These are phyloP conservation scores for Eledone cirrhosa DNA, from an alignment of 2,888 invertebrate species.

Conservation along the genomic window DNA sequence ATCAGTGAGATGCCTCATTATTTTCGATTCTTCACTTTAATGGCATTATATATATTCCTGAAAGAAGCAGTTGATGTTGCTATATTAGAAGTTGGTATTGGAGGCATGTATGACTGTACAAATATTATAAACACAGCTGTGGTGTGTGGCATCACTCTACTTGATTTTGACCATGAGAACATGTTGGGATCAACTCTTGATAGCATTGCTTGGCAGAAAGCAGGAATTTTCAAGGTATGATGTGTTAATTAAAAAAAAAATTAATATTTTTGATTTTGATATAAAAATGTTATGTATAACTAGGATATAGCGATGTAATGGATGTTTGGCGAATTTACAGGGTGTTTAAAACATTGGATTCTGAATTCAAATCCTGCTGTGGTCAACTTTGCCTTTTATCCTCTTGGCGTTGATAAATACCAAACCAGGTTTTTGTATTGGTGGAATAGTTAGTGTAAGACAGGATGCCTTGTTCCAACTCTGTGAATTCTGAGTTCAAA, in stretches of 20 bases:
- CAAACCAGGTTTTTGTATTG: too few species aligned
- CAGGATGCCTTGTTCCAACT: too few species aligned
- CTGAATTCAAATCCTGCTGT: too few species aligned
- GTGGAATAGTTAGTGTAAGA: too few species aligned
- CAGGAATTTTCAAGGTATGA: slow-evolving; percentile 87
- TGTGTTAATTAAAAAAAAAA: too few species aligned
- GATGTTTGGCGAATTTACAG: slow-evolving; percentile 61
- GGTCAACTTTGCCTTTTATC: too few species aligned
- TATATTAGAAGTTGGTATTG: slow-evolving; percentile 96
- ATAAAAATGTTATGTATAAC: too few species aligned
- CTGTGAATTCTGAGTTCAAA: too few species aligned
- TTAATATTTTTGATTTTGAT: too few species aligned
- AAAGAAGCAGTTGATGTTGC: slow-evolving; percentile 83
- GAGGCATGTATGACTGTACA: slow-evolving; percentile 92
- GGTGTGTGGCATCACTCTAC: slow-evolving; percentile 88
- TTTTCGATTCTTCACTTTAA: slow-evolving; percentile 91
- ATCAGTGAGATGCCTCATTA: slow-evolving; percentile 83
- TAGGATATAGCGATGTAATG: too few species aligned
- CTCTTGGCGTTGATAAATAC: too few species aligned
- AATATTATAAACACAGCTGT: slow-evolving; percentile 87
- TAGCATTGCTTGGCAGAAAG: slow-evolving; percentile 93
- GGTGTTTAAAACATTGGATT: too few species aligned
- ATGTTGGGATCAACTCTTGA: slow-evolving; percentile 83
- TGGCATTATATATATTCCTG: slow-evolving; percentile 91
- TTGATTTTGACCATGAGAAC: slow-evolving; percentile 89